These are phyloP conservation scores for Ptilonorhynchus violaceus DNA, from an alignment of 2,113 vertebrate species.

Conservation along the genomic window DNA sequence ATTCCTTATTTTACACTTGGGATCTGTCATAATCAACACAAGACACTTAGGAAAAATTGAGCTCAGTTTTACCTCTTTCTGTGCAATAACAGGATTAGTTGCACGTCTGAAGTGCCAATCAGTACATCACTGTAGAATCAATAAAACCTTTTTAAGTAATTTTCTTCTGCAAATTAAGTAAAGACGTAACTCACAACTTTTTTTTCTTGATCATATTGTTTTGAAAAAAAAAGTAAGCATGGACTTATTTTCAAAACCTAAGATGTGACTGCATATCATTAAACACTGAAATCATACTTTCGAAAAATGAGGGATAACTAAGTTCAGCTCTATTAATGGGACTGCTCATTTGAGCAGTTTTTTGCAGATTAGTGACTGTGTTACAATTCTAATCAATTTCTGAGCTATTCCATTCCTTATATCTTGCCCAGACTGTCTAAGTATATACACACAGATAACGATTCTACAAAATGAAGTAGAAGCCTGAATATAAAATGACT, in stretches of 20 bases:
- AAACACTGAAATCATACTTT: background rate
- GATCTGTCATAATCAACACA: background rate
- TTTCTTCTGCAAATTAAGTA: background rate
- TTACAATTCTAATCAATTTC: background rate
- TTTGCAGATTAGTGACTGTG: background rate
- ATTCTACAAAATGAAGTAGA: background rate
- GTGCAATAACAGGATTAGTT: background rate
- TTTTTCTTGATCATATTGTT: background rate
- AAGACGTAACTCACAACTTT: background rate
- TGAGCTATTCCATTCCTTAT: background rate
- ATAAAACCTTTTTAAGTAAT: background rate
- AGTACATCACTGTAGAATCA: background rate
- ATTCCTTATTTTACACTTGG: background rate
- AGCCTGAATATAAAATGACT: background rate
- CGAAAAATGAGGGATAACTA: background rate
- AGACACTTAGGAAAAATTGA: background rate
- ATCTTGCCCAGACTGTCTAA: background rate
- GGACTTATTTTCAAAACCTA: background rate
- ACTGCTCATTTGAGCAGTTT: background rate
- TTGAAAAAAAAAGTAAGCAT: background rate
- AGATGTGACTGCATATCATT: background rate
- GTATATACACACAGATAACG: background rate
- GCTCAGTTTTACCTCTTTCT: background rate
- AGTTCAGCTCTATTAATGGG: background rate
- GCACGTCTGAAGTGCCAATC: background rate